Evolutionary conservation across 2,113 vertebrate genomes (phyloP).

Genomic region (Pimephales promelas): DNA sequence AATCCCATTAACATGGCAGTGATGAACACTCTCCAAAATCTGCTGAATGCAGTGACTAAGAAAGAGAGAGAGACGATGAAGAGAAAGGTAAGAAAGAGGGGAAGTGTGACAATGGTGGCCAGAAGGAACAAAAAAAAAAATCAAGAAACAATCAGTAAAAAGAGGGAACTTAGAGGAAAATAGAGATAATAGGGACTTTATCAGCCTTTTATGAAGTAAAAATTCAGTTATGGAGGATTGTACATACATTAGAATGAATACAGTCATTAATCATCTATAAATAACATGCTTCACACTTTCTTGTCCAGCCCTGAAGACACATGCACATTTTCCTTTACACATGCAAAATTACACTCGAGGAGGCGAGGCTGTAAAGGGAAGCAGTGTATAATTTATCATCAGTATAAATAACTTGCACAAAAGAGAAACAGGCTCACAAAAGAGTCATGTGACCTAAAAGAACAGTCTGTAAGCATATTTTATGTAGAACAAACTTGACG

Average conservation of each 20-base stretch:
- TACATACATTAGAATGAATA: neutral
- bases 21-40: conserved; percentile 82
- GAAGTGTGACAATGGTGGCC: neutral
- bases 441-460: conserved; percentile 8
- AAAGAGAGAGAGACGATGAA: conserved; percentile 39
- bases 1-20: conserved; percentile 81
- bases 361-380: conserved; percentile 9
- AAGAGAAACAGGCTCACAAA: conserved; percentile 41
- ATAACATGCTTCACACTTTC: conserved; percentile 23
- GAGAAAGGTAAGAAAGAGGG: conserved; percentile 25
- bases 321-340: conserved; percentile 32
- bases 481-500: neutral
- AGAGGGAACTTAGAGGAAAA: conserved; percentile 7
- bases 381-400: conserved; percentile 69
- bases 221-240: neutral
- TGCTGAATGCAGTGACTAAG: conserved; percentile 83
- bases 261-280: conserved; percentile 40
- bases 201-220: neutral
- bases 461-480: conserved; percentile 8
- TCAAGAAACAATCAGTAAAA: neutral
- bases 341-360: conserved; percentile 28
- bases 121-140: neutral
- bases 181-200: neutral
- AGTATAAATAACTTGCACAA: conserved; percentile 72
- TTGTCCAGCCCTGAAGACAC: neutral